Percentiles rank a stretch among this genome's conserved stretches.
phyloP scores from a whole-genome alignment of 2,888 invertebrate genomes.

The Drosophila kokeensis region DNA sequence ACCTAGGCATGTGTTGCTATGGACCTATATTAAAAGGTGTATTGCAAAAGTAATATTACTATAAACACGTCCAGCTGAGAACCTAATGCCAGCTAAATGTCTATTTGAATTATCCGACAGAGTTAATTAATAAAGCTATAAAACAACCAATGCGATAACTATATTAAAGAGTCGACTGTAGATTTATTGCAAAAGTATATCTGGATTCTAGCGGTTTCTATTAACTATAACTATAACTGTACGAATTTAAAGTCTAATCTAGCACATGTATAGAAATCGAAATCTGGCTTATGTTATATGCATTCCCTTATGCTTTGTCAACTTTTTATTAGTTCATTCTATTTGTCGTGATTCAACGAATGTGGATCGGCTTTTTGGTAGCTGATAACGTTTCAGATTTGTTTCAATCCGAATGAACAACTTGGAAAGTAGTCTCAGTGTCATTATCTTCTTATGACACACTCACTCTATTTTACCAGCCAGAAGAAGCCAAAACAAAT shows the following conservation, averaged over 20 bases:
- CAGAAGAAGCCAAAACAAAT: constrained; percentile 34
- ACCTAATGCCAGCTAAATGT: background rate
- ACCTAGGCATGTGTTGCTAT: background rate
- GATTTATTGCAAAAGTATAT: background rate
- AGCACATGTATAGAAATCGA: background rate
- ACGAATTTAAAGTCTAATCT: background rate
- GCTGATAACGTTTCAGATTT: constrained; percentile 16
- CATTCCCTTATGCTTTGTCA: background rate
- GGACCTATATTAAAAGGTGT: background rate
- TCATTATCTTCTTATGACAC: constrained; percentile 9
- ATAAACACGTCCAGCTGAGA: too few species aligned
- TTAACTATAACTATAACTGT: background rate
- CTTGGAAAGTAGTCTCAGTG: background rate
- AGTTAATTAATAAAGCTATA: background rate
- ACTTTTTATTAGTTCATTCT: background rate
- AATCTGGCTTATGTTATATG: background rate
- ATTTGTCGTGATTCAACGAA: constrained; percentile 1
- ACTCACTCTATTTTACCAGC: constrained; percentile 2
- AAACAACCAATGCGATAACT: accelerated
- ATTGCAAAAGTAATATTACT: too few species aligned
- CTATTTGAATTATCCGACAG: accelerated
- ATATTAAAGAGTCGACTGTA: background rate
- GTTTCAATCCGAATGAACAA: background rate
- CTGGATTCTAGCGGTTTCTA: background rate
- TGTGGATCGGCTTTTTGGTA: background rate